Percentiles rank a stretch among this genome's conserved stretches.
Conservation (phyloP, 1,140 invertebrate species). For the Ruditapes philippinarum region DNA sequence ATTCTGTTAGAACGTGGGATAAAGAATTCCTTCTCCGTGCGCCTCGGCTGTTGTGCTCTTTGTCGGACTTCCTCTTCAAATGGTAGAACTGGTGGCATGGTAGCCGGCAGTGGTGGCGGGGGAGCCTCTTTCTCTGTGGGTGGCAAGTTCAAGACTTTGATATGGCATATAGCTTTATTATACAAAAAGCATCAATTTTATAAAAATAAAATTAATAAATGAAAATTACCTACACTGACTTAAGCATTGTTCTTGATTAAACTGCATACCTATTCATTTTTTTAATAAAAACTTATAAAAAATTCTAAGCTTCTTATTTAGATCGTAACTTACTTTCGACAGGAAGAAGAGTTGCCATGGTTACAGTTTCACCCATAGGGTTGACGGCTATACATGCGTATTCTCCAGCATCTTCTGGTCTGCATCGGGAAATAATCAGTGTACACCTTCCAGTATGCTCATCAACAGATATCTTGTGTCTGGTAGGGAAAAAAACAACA, state of each 20-base stretch:
- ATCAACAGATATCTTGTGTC: conserved; percentile 81
- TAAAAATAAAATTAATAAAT: too few relatives aligned
- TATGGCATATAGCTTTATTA: too few relatives aligned
- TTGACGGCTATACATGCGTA: conserved; percentile 95
- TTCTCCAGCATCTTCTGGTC: conserved; percentile 97
- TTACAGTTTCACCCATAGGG: conserved; percentile 87
- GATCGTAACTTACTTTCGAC: conserved; percentile 82
- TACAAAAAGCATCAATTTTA: too few relatives aligned
- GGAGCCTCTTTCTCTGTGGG: conserved; percentile 47
- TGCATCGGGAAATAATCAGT: conserved; percentile 95
- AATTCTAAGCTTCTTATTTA: too few relatives aligned
- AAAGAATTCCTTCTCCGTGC: conserved; percentile 74
- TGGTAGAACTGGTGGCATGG: conserved; percentile 64
- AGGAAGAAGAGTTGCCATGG: conserved; percentile 82
- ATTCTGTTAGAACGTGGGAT: conserved; percentile 73
- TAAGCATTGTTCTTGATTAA: too few relatives aligned
- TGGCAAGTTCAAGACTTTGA: neutral
- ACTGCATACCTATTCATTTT: too few relatives aligned
- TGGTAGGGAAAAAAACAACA: conserved; percentile 53
- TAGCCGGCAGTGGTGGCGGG: conserved; percentile 59
- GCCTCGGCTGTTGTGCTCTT: conserved; percentile 58
- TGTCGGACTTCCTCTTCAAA: conserved; percentile 60
- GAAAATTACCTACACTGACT: too few relatives aligned
- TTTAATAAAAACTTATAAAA: too few relatives aligned
- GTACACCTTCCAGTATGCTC: conserved; percentile 91